Evolutionary conservation across 35 echinoderm and acorn worm genomes (phyloP), one percentile per base, ranked within the genome.

Genomic region (Chiridota heheva): DNA sequence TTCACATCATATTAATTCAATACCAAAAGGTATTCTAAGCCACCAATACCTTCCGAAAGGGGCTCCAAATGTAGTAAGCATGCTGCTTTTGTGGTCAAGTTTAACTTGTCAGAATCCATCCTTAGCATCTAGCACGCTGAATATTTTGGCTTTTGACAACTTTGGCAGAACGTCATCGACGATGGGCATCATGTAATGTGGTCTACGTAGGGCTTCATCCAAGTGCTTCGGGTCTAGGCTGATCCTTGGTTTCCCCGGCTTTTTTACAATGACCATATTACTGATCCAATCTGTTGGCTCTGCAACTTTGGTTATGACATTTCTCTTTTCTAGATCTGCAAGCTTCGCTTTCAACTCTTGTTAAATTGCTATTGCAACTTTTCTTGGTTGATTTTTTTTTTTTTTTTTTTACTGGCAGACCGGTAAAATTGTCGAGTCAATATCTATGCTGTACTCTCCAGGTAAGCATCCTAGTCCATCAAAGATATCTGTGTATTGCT

Each of bases 401-500:
- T 71, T 15, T 76, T 37, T 58, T 82, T 37, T 29, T 35, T 60
- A 59, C 84, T 67, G 5, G 84, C 26, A 24, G 67, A 60, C 2
- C 68, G 62, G 42, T 81, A 65, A 32, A 81, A 81, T 69, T 0
- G 58, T 24, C 25, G 83, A 67, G 1, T 85, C 77, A 1, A 87
- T 35, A 7, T 87, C 0, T 18, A 92, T 18, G 37, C 82, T 51
- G 40, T 87, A 81, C 82, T 47, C 15, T 53, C 77, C 33, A 81
- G 42, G n/a, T 2, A 87, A 41, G 10, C 60, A 44, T 33, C 90
- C 90, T 7, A 58, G 82, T 6, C 90, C 90, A 22, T 87, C 53
- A 62, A 92, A 92, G 1, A 87, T 60, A 87, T 82, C 90, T 39
- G 46, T 5, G 34, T 63, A 86, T 44, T 81, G 55, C 1, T 76